A percentile compares a stretch with the other conserved stretches of the same genome.
phyloP scores from a whole-genome alignment of 2,113 vertebrate species.

The Urocynchramus pylzowi region DNA sequence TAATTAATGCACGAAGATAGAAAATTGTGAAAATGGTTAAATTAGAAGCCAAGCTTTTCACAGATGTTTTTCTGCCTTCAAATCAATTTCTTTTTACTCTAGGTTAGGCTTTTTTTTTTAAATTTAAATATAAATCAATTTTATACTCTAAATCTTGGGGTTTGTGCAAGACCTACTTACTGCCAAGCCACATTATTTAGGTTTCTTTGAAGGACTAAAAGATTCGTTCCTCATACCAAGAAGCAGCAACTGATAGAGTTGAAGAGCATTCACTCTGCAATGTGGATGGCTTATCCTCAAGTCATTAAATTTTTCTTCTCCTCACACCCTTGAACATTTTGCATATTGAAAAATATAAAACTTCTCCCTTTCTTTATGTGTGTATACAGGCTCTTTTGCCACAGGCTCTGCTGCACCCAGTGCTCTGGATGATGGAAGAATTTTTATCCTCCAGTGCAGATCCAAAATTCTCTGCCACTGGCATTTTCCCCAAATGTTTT shows the following conservation, averaged over 20 bases:
- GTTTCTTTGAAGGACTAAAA: neutral
- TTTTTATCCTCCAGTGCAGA: neutral
- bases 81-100: neutral
- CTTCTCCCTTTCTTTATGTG: neutral
- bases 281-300: neutral
- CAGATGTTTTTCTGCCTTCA: neutral
- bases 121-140: neutral
- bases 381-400: neutral
- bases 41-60: neutral
- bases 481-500: neutral
- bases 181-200: neutral
- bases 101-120: neutral
- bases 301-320: neutral
- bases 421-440: neutral
- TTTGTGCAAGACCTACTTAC: neutral
- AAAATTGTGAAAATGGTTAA: neutral
- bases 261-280: neutral
- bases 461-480: neutral
- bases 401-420: neutral
- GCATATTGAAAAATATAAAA: neutral
- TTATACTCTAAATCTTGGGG: neutral
- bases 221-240: neutral
- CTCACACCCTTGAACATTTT: rapidly evolving
- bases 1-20: neutral
- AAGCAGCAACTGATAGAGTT: neutral